Percentiles rank a stretch among this genome's conserved stretches.
These are phyloP conservation scores for Pangasianodon hypophthalmus DNA, from an alignment of 2,113 vertebrate genomes.

Conservation along the genomic window DNA sequence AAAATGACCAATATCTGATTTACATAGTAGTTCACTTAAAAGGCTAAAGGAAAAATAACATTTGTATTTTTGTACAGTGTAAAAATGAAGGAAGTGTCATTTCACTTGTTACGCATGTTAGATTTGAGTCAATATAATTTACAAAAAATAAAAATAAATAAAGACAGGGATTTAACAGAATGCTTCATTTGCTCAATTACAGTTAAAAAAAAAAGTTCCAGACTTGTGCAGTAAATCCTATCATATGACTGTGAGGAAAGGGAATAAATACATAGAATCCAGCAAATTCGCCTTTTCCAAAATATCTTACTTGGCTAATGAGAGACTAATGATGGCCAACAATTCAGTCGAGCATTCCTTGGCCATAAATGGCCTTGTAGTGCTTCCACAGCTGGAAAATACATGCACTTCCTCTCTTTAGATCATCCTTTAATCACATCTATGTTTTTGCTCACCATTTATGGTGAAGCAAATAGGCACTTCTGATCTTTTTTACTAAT, in stretches of 20 bases:
- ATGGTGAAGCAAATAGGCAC: neutral
- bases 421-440: constrained; percentile 22
- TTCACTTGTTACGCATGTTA: neutral
- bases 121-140: neutral
- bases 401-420: constrained; percentile 6
- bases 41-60: neutral
- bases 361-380: constrained; percentile 49
- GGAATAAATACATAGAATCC: neutral
- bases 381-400: constrained; percentile 25
- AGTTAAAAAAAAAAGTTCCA: neutral
- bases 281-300: neutral
- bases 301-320: constrained; percentile 12
- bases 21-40: neutral
- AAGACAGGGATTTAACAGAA: neutral
- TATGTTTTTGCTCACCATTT: constrained; percentile 14
- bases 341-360: constrained; percentile 41
- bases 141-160: neutral
- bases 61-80: neutral
- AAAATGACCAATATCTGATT: neutral
- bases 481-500: neutral
- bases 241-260: constrained; percentile 9
- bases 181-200: constrained; percentile 4
- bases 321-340: constrained; percentile 26
- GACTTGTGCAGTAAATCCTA: neutral
- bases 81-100: neutral